Evolutionary conservation across 2,797 vertebrate species (phyloP), one percentile per base, ranked within the genome.

Genomic region (Bufotes viridis): DNA sequence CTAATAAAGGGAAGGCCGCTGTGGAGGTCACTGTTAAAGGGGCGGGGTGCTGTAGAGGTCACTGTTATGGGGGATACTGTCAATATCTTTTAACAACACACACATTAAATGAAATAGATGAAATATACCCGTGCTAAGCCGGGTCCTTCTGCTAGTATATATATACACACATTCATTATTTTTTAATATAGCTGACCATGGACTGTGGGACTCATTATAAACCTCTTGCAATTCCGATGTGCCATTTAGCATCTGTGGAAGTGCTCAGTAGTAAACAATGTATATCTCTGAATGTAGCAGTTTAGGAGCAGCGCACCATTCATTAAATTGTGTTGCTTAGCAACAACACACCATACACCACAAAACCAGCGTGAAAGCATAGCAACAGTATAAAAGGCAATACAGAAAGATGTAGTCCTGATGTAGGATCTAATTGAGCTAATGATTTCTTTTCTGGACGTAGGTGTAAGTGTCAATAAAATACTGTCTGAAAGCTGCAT

Each of bases 321-420:
- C 87, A 88, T 88, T 88, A 88, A 85, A 88, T 81, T 80, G 49
- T n/a, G 87, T 85, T 88, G 67, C 87, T 63, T 55, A 81, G 87
- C 69, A 88, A 88, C 87, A 65, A 14, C 26, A 65, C 24, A 85
- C 69, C 79, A 57, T 69, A 75, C 61, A 65, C 78, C 26, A 74
- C 42, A 9, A 24, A 72, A 65, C 3, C 69, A 65, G 26, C 18
- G 14, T 72, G 69, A 58, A 75, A 74, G 20, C 63, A 84, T 60
- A 49, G 24, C 20, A 75, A 72, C 82, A 42, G 24, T 57, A 72
- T n/a, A 72, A 58, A 72, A 83, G 67, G 22, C 81, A 20, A 84
- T 61, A 18, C 29, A 75, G 55, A 84, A 26, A 74, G 55, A 14
- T 55, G 18, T 58, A 58, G 67, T 67, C 82, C 9, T 3, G 2